Percentiles rank a stretch among this genome's conserved stretches.
Conservation (phyloP, 2,888 invertebrate genomes). For the Sycophila texana region DNA sequence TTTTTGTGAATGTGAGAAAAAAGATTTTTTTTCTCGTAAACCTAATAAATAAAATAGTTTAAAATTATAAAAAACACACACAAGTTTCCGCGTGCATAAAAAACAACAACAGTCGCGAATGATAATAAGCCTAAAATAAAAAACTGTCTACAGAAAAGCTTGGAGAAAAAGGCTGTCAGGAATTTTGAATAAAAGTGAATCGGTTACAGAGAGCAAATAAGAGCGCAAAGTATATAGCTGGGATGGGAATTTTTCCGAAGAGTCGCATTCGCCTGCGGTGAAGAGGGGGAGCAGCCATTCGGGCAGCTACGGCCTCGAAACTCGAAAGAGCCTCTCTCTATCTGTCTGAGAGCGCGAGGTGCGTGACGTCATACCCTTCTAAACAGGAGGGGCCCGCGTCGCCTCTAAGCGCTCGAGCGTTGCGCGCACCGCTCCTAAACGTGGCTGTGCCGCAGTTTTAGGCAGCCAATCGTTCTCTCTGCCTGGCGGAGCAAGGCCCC, state of each 20-base stretch:
- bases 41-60: too few species aligned
- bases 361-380: constrained; percentile 75
- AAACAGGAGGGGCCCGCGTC: constrained; percentile 73
- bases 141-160: too few species aligned
- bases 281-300: constrained; percentile 2
- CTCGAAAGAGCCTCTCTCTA: constrained; percentile 53
- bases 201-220: too few species aligned
- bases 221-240: too few species aligned
- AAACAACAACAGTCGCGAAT: too few species aligned
- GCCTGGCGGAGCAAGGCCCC: background rate
- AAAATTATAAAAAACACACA: too few species aligned
- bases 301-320: constrained; percentile 51
- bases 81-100: too few species aligned
- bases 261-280: background rate
- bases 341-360: constrained; percentile 44
- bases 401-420: constrained; percentile 38
- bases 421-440: constrained; percentile 66
- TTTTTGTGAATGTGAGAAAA: too few species aligned
- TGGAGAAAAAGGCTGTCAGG: too few species aligned
- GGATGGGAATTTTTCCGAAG: constrained; percentile 2
- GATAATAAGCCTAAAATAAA: too few species aligned
- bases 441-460: constrained; percentile 73
- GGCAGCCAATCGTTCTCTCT: constrained; percentile 68
- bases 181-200: too few species aligned
- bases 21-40: too few species aligned